Percentiles rank a stretch among this genome's conserved stretches.
phyloP scores from a whole-genome alignment of 2,797 vertebrate species.

The Enteromius anoplus region DNA sequence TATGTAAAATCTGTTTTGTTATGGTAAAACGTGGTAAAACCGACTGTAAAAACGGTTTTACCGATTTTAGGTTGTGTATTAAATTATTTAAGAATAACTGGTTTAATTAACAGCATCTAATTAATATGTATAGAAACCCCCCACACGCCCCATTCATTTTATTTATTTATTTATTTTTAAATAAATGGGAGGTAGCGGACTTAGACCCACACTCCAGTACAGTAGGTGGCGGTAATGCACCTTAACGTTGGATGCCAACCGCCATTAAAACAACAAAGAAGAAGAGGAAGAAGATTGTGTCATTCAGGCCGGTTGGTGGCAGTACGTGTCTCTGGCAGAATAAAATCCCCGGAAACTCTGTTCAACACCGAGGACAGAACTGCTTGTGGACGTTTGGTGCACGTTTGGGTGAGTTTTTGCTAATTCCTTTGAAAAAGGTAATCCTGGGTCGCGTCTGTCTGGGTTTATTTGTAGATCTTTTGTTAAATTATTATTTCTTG shows the following conservation, averaged over 20 bases:
- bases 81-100: too few species aligned
- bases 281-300: background rate
- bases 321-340: background rate
- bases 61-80: background rate
- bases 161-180: too few species aligned
- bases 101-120: too few species aligned
- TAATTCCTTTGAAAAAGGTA: accelerated
- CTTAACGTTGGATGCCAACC: too few species aligned
- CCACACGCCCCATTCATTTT: too few species aligned
- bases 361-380: background rate
- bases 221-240: too few species aligned
- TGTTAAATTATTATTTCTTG: background rate
- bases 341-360: conserved; percentile 12
- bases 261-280: too few species aligned
- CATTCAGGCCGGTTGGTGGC: conserved; percentile 26
- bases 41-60: background rate
- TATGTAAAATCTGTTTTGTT: background rate
- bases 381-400: background rate
- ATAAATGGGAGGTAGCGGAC: too few species aligned
- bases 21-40: too few species aligned
- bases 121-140: too few species aligned
- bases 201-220: too few species aligned
- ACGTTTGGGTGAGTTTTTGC: conserved; percentile 19
- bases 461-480: background rate
- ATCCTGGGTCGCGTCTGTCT: background rate